Base-by-base conservation (phyloP, 2,113 vertebrate genomes). In the Melospiza melodia region DNA sequence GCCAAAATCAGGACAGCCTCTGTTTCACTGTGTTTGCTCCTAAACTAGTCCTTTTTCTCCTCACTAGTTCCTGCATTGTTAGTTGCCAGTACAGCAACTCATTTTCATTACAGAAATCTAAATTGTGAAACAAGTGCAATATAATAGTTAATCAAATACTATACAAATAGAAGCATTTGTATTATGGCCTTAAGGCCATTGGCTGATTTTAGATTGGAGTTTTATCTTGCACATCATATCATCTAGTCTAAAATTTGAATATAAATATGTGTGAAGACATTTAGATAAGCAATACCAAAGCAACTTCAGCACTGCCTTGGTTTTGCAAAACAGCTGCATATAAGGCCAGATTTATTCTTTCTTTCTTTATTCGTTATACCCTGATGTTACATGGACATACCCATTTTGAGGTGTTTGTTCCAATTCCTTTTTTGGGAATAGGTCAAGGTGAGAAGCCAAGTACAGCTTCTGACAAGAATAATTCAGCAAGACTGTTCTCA, bases 171-270 rank as follows among this genome's bases (percentile, higher is more conserved):
- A 44, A 88, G 30, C 14, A 59, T n/a, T 91, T 93, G 43, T 80
- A 90, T 41, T 44, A 75, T 19, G 52, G 76, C 91, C 96, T 91
- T 80, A 63, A 90, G 90, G 85, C 67, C 89, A 89, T 4, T 67
- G 46, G 21, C 39, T 80, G 78, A 85, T 83, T 93, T 93, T 57
- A 93, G 39, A 74, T 31, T 43, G 25, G 31, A 63, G 48, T 52
- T 77, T 94, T 94, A 94, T 95, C 93, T 96, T 90, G 79, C 82
- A 46, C 52, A 95, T 93, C 78, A 24, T 41, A 90, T 48, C 24
- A 90, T 59, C 74, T 63, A 83, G 44, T 74, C 63, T 74, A 90
- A 80, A 69, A 95, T 90, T 71, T 88, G 44, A 88, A 91, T 94
- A 71, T n/a, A 85, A 90, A 80, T 90, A 61, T 41, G 51, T 92